Evolutionary conservation across 2,113 vertebrate species (phyloP).

Genomic region (Sclerurus mexicanus): DNA sequence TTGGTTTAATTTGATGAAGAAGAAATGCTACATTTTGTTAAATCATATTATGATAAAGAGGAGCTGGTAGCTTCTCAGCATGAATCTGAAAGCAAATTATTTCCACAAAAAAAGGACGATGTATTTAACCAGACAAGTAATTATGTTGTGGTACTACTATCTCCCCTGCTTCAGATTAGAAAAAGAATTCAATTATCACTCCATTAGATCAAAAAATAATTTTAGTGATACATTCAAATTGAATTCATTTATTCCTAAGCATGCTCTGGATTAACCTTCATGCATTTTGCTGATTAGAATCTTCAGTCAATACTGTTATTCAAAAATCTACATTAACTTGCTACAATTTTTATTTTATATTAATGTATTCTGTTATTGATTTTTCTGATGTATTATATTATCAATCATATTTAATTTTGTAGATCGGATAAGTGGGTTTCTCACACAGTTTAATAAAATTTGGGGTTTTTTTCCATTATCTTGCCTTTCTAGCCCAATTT

Average conservation of each 20-base stretch:
- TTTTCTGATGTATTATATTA: slow-evolving; percentile 33
- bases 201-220: slow-evolving; percentile 77
- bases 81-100: slow-evolving; percentile 77
- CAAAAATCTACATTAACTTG: slow-evolving; percentile 52
- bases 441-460: slow-evolving; percentile 13
- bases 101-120: slow-evolving; percentile 62
- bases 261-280: slow-evolving; percentile 67
- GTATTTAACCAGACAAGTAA: slow-evolving; percentile 78
- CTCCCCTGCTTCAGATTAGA: slow-evolving; percentile 70
- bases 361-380: slow-evolving; percentile 48
- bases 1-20: slow-evolving; percentile 76
- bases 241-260: slow-evolving; percentile 73
- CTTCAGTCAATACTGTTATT: slow-evolving; percentile 61
- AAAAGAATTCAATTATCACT: slow-evolving; percentile 77
- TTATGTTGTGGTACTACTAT: slow-evolving; percentile 72
- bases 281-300: slow-evolving; percentile 66
- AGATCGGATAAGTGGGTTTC: not conserved
- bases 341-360: slow-evolving; percentile 30
- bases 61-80: slow-evolving; percentile 70
- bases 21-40: slow-evolving; percentile 72
- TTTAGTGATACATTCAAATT: slow-evolving; percentile 69
- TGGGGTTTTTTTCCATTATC: not conserved
- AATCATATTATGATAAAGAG: slow-evolving; percentile 79
- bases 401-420: slow-evolving; percentile 51
- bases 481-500: not conserved